Base-by-base conservation (phyloP, 2,797 vertebrate genomes). In the Garrulus glandarius region DNA sequence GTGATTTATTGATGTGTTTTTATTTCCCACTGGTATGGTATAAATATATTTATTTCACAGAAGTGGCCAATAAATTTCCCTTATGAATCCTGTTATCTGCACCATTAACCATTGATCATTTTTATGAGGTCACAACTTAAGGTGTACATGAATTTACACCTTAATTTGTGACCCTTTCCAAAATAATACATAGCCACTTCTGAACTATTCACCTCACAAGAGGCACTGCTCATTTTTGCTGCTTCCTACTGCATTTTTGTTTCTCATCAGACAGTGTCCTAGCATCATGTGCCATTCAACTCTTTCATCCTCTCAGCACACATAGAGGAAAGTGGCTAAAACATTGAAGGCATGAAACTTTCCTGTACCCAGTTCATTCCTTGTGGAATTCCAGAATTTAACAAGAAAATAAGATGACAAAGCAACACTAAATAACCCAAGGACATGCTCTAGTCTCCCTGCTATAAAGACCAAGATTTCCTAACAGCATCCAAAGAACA, bases 1-100 rank as follows among this genome's bases (percentile, higher is more conserved):
- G 87, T 98, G 98, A 98, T 98, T 98, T 98, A 98, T 98, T 97
- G 97, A 97, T 98, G 97, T 97, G 97, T 98, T 98, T 98, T 98
- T 98, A 98, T 98, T 98, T 98, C 98, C 98, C 98, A 97, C 97
- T 95, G 97, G 98, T 97, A 97, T 68, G 97, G 97, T 98, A 97
- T 98, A 98, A 98, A 98, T 97, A 98, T 98, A 98, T 98, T 98
- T 98, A 98, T 98, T 98, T 97, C 98, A 97, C 98, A 97, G 77
- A 98, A 98, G 98, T 98, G 98, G 97, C 98, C 97, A 97, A 98
- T 98, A 98, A 98, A 98, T 98, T 98, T 98, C 97, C 95, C 98
- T 98, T 98, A 98, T 98, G 98, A 98, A 98, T 98, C 98, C 97
- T 65, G 98, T 98, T 98, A 98, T 98, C 98, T 98, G 97, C 95